Conservation (phyloP, 2,797 vertebrate genomes). For the Sebastes minor region DNA sequence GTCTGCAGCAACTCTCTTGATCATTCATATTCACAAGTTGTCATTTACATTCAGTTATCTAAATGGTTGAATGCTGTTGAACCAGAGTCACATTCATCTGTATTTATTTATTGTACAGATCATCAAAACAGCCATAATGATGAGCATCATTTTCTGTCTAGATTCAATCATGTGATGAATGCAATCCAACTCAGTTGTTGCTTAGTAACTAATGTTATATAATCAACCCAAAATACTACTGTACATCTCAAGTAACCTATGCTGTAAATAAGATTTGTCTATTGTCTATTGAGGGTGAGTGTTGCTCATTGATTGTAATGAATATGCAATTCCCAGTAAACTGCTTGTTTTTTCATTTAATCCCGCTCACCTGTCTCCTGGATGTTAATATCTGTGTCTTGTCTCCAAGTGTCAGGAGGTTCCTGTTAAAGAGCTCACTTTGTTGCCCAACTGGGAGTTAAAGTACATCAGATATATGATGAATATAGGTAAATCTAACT, state of each 20-base stretch:
- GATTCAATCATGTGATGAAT: constrained; percentile 28
- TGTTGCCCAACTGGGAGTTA: neutral
- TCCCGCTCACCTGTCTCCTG: constrained; percentile 9
- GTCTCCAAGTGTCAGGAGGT: neutral
- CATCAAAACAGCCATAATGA: constrained; percentile 17
- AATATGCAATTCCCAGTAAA: constrained; percentile 80
- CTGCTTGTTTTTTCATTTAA: constrained; percentile 74
- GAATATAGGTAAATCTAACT: neutral
- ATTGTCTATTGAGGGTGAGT: constrained; percentile 64
- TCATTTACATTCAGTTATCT: neutral
- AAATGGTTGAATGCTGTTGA: neutral
- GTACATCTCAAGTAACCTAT: constrained; percentile 77
- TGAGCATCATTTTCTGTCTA: neutral
- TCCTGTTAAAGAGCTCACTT: neutral
- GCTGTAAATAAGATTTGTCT: constrained; percentile 83
- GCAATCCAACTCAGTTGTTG: constrained; percentile 76
- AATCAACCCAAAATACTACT: constrained; percentile 68
- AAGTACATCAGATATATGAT: neutral
- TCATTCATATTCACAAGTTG: constrained; percentile 5
- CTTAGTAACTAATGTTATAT: constrained; percentile 76
- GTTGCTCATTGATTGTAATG: constrained; percentile 79
- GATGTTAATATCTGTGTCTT: neutral
- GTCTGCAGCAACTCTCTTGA: constrained; percentile 2
- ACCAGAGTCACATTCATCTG: neutral
- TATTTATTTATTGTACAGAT: constrained; percentile 26